Percentiles rank a stretch among this genome's conserved stretches.
phyloP scores from a whole-genome alignment of 2,797 vertebrate species.

The Oryzias sinensis region DNA sequence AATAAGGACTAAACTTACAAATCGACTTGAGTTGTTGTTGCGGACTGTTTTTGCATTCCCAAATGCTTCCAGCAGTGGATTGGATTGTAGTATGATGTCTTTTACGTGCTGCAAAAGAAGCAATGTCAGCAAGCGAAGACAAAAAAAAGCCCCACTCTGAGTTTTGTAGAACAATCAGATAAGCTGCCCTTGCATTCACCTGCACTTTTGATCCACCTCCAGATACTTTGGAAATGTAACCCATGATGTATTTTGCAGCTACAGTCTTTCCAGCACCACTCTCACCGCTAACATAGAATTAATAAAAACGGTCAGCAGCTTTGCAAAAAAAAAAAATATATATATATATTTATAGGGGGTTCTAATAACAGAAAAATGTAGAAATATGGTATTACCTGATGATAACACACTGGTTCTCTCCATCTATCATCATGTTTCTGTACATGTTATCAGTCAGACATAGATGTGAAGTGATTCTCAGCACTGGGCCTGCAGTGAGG shows the following conservation, averaged over 20 bases:
- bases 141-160: background rate
- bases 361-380: background rate
- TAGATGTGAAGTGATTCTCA: conserved; percentile 96
- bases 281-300: conserved; percentile 80
- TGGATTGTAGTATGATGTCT: conserved; percentile 97
- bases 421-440: conserved; percentile 96
- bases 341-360: background rate
- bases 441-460: conserved; percentile 94
- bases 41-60: conserved; percentile 96
- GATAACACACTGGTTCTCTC: conserved; percentile 96
- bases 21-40: conserved; percentile 98
- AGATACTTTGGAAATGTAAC: conserved; percentile 98
- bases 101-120: conserved; percentile 87
- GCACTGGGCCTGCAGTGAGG: conserved; percentile 87
- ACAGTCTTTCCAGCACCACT: conserved; percentile 98
- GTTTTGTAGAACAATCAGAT: background rate
- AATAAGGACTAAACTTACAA: conserved; percentile 80
- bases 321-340: background rate
- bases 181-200: conserved; percentile 63
- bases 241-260: conserved; percentile 98
- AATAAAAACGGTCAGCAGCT: background rate
- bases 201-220: conserved; percentile 96
- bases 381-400: conserved; percentile 82
- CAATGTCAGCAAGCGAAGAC: background rate
- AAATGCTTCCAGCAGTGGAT: conserved; percentile 94